These are phyloP conservation scores for Plagodis pulveraria DNA, from an alignment of 2,888 invertebrate genomes.

Conservation along the genomic window DNA sequence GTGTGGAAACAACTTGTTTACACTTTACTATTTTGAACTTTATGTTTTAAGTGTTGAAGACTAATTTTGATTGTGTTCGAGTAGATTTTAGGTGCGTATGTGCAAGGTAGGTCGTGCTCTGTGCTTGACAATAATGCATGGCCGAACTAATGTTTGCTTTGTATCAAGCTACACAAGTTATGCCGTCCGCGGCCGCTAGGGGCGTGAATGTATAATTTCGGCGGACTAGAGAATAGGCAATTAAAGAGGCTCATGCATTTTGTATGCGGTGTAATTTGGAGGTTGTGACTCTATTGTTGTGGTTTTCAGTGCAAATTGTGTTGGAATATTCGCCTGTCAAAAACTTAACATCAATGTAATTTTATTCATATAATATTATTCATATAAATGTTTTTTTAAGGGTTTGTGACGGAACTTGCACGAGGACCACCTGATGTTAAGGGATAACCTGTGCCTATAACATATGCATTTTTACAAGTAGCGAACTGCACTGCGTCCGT, in stretches of 20 bases:
- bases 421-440: too few species aligned
- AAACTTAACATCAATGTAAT: too few species aligned
- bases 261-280: conserved; percentile 62
- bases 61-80: conserved; percentile 12
- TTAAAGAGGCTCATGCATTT: conserved; percentile 80
- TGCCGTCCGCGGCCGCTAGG: conserved; percentile 74
- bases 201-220: conserved; percentile 81
- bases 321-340: not conserved
- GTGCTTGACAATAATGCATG: conserved; percentile 85
- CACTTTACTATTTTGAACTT: conserved; percentile 10
- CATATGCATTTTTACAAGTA: too few species aligned
- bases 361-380: too few species aligned
- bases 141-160: conserved; percentile 83
- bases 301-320: not conserved
- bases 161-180: conserved; percentile 78
- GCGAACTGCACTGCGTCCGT: too few species aligned
- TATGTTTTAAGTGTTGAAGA: conserved; percentile 3
- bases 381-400: too few species aligned
- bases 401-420: too few species aligned
- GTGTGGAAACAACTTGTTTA: conserved; percentile 1
- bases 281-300: conserved; percentile 30
- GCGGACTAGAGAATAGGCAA: conserved; percentile 70
- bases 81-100: conserved; percentile 41
- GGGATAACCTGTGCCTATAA: too few species aligned
- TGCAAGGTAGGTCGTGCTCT: conserved; percentile 52